phyloP scores from a whole-genome alignment of 2,888 invertebrate genomes.

The Unio delphinus region DNA sequence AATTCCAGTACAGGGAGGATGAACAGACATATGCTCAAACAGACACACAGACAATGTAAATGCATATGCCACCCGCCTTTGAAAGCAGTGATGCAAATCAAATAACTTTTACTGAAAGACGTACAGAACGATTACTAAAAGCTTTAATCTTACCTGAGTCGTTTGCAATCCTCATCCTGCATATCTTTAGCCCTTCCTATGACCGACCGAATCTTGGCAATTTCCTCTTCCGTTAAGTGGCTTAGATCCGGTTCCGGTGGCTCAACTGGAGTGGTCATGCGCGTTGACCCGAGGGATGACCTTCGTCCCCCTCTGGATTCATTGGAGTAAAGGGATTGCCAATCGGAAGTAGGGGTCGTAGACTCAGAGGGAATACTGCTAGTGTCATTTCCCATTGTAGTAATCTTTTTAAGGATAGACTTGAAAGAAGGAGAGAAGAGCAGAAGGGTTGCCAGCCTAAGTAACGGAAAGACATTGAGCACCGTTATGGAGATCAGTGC shows the following conservation, averaged over 20 bases:
- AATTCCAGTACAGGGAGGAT: too few relatives aligned
- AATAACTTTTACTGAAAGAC: too few relatives aligned
- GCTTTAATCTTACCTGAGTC: conserved; percentile 57
- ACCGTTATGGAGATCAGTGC: too few relatives aligned
- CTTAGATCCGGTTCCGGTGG: conserved; percentile 75
- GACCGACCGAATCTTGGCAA: conserved; percentile 77
- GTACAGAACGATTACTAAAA: too few relatives aligned
- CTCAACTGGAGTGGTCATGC: conserved; percentile 63
- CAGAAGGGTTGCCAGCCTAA: too few relatives aligned
- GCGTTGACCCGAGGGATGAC: conserved; percentile 59
- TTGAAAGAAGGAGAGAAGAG: too few relatives aligned
- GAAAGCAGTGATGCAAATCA: too few relatives aligned
- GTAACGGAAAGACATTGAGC: too few relatives aligned
- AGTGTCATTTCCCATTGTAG: conserved; percentile 46
- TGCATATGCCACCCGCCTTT: too few relatives aligned
- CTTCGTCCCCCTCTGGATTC: conserved; percentile 53
- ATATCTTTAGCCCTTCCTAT: conserved; percentile 77
- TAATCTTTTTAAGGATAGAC: too few relatives aligned
- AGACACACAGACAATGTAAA: too few relatives aligned
- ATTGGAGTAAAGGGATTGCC: conserved; percentile 57
- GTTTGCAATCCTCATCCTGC: conserved; percentile 62
- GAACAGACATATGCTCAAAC: too few relatives aligned
- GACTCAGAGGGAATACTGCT: conserved; percentile 46
- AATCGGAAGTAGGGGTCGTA: conserved; percentile 54
- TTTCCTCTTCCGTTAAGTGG: conserved; percentile 77